A percentile compares a stretch with the other conserved stretches of the same genome.
Conservation (phyloP, 2,797 vertebrate genomes). For the Cynopterus sphinx region DNA sequence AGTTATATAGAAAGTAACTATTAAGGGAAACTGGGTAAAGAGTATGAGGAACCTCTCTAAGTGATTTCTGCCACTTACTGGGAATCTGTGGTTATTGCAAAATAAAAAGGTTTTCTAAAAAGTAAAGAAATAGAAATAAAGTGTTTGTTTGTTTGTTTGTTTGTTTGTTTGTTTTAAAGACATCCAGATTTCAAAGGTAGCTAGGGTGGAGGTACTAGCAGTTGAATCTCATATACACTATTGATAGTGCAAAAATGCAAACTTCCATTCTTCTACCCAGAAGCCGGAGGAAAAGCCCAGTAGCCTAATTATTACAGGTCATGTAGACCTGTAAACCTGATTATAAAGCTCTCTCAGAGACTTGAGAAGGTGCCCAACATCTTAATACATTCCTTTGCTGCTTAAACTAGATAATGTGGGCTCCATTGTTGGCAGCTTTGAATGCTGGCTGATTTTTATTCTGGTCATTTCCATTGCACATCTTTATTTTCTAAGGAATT, state of each 20-base stretch:
- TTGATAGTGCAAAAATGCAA: background rate
- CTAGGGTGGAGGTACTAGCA: background rate
- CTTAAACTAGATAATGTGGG: background rate
- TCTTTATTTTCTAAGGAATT: conserved; percentile 43
- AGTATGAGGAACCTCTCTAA: background rate
- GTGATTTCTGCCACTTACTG: background rate
- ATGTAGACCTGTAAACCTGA: background rate
- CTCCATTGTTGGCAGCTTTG: conserved; percentile 21
- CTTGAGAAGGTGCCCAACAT: background rate
- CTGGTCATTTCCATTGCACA: background rate
- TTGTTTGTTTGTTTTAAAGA: background rate
- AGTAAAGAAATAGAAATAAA: background rate
- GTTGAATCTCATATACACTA: background rate
- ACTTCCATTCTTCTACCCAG: background rate
- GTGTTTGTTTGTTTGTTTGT: too few relatives aligned
- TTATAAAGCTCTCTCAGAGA: background rate
- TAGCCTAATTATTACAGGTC: background rate
- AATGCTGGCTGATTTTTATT: conserved; percentile 40
- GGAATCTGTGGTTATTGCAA: background rate
- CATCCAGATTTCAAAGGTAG: background rate
- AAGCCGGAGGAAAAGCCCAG: background rate
- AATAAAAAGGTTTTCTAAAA: background rate
- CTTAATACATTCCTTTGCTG: conserved; percentile 47
- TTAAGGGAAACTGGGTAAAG: background rate
- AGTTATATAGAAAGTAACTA: background rate